These are phyloP conservation scores for Drosophila eugracilis DNA, from an alignment of 1,140 invertebrate species.

Conservation along the genomic window DNA sequence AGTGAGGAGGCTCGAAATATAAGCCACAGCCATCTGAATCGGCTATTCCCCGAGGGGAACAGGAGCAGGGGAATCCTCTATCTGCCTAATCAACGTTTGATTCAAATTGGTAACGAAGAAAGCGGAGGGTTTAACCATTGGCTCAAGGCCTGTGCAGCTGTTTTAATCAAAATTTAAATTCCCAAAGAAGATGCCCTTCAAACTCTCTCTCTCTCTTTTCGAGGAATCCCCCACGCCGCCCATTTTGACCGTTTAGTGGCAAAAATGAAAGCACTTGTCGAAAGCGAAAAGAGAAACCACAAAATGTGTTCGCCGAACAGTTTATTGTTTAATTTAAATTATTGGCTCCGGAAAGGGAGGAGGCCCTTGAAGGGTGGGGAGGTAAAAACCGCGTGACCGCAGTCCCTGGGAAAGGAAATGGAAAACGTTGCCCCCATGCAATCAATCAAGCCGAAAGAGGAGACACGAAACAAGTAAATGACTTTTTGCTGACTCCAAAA, in stretches of 20 bases:
- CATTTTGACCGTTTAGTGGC: conserved; percentile 14
- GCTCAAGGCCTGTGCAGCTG: too few relatives aligned
- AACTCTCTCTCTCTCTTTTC: too few relatives aligned
- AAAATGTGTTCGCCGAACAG: conserved; percentile 50
- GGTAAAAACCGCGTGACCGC: conserved; percentile 27
- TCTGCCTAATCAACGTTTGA: conserved; percentile 34
- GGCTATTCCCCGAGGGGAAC: not conserved
- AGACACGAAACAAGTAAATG: conserved; percentile 31
- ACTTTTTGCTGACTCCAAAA: conserved; percentile 1
- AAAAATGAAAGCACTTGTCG: conserved; percentile 21
- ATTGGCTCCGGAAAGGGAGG: conserved; percentile 3
- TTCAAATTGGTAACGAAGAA: too few relatives aligned
- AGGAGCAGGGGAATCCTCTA: not conserved
- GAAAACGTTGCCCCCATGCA: conserved; percentile 37
- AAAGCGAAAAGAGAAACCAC: conserved; percentile 35
- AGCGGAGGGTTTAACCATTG: too few relatives aligned
- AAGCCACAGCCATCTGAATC: not conserved
- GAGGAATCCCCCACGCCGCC: not conserved
- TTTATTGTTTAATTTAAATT: conserved; percentile 76
- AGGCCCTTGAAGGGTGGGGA: too few relatives aligned
- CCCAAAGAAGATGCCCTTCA: too few relatives aligned
- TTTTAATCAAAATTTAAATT: too few relatives aligned
- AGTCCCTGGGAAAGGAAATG: conserved; percentile 52
- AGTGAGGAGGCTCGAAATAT: conserved; percentile 19
- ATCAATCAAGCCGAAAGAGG: conserved; percentile 27